Conservation (phyloP, 2,888 invertebrate genomes). For the Temnothorax unifasciatus region DNA sequence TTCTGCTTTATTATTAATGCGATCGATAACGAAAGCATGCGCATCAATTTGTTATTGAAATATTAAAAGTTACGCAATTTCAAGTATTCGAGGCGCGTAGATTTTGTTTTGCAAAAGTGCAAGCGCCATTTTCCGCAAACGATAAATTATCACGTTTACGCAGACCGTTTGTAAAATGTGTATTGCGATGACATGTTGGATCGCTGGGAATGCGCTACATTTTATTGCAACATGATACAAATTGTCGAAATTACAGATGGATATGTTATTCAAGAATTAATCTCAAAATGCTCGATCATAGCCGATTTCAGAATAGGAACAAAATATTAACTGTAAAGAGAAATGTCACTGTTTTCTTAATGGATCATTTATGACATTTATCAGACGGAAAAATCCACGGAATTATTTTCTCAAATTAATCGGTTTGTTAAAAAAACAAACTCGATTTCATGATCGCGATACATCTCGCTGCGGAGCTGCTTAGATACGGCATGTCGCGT, state of each 20-base stretch:
- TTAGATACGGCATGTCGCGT: conserved; percentile 60
- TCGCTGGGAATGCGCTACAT: not conserved
- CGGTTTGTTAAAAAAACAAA: not conserved
- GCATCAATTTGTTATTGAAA: not conserved
- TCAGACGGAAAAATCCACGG: not conserved
- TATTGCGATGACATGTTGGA: not conserved
- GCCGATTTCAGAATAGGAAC: not conserved
- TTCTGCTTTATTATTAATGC: conserved; percentile 3
- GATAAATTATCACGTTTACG: conserved; percentile 37
- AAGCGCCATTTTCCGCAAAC: not conserved
- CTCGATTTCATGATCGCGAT: conserved; percentile 34
- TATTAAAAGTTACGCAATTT: conserved; percentile 28
- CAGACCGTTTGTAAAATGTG: conserved; percentile 8
- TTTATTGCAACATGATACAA: conserved; percentile 27
- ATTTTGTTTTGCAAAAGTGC: conserved; percentile 38
- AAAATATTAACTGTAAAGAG: not conserved
- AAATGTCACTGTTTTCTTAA: not conserved
- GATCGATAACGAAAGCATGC: not conserved
- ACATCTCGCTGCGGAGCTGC: conserved; percentile 22
- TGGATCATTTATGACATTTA: too few relatives aligned
- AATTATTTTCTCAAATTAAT: conserved; percentile 9
- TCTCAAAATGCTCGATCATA: not conserved
- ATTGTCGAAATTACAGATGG: not conserved
- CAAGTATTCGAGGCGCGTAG: not conserved
- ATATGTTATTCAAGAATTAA: conserved; percentile 9